Conservation (phyloP, 1,140 invertebrate species). For the Diuraphis noxia region DNA sequence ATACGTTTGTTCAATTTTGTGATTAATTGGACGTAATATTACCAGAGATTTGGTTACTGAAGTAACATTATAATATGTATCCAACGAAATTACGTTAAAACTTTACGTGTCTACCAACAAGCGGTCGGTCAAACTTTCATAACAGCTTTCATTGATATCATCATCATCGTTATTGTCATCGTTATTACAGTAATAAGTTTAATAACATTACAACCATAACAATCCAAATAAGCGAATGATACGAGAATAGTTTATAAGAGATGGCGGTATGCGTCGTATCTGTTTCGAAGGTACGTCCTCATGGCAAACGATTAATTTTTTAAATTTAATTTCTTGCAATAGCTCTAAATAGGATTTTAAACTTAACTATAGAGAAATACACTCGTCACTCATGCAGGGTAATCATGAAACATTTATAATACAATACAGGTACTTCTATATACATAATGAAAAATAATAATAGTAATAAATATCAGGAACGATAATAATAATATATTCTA, state of each 20-base stretch:
- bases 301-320: not conserved
- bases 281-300: not conserved
- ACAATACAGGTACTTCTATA: conserved; percentile 49
- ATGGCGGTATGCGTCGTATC: not conserved
- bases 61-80: not conserved
- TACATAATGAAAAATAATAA: conserved; percentile 40
- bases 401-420: conserved; percentile 47
- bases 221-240: not conserved
- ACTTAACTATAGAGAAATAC: conserved; percentile 39
- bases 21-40: not conserved
- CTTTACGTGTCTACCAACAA: not conserved
- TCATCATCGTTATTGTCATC: not conserved
- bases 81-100: not conserved
- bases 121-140: not conserved
- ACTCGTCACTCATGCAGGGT: conserved; percentile 50
- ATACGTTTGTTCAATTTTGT: not conserved
- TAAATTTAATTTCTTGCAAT: conserved; percentile 28
- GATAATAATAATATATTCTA: not conserved
- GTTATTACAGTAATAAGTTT: not conserved
- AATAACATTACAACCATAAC: not conserved
- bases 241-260: not conserved
- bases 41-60: not conserved
- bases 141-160: not conserved
- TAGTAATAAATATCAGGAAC: conserved; percentile 46
- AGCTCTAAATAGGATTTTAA: conserved; percentile 8